Evolutionary conservation across 2,888 invertebrate species (phyloP), one percentile per base, ranked within the genome.

Genomic region (Amaurobius ferox): DNA sequence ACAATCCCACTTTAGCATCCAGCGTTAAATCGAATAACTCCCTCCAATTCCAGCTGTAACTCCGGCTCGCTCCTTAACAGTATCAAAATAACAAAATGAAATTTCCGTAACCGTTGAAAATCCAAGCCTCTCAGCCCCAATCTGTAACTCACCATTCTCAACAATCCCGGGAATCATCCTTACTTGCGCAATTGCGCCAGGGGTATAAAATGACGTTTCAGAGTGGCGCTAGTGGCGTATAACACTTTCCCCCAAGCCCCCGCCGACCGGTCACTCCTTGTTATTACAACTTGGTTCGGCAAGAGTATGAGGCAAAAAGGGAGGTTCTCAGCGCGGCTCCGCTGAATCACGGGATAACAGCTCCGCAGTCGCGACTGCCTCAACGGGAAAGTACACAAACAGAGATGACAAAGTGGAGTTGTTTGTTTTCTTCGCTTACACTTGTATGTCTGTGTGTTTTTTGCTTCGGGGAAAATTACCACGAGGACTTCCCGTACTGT

Each of bases 241-340:
- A 55, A 55, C 19, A n/a, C 19, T 23, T 55, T 67, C 7, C 39
- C 67, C 39, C 39, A 35, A 35, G 23, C 32, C 67, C 39, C 35
- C 19, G 32, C 39, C 26, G 19, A 19, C 23, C 35, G 67, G 32
- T 35, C 35, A 23, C 67, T 35, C 26, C 67, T 67, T 67, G 67
- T 67, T 67, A 67, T 67, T 67, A 67, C 35, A 67, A 67, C 67
- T 67, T 67, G n/a, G 67, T 64, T 35, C 26, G 30, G 19, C 26
- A 19, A 13, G 11, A 23, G 67, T 9, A 67, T 67, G 67, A 26
- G 5, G 19, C 55, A 55, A 55, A 55, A 7, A 6, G 55, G 19
- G 55, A 19, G 55, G 23, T 5, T 23, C 55, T 55, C 55, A 2
- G 11, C 19, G 66, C 32, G 66, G 32, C 66, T 67, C 67, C 39